Evolutionary conservation across 2,888 invertebrate species (phyloP).

Genomic region (Melipona bicolor): DNA sequence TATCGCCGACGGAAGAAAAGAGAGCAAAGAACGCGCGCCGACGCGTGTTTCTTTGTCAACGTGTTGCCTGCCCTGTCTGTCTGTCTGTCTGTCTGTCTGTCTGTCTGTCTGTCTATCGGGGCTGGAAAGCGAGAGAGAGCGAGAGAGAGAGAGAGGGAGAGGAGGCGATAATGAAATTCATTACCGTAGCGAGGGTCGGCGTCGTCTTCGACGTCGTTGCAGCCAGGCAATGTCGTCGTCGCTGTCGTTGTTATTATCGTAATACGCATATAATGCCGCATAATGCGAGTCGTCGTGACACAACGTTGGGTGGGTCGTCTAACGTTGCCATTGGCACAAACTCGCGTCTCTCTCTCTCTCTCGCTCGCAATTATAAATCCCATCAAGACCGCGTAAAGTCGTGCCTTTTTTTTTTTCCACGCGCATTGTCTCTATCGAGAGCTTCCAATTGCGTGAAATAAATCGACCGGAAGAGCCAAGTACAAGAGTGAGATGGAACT

Average conservation of each 20-base stretch:
- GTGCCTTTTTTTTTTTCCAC: too few relatives aligned
- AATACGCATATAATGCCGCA: constrained; percentile 70
- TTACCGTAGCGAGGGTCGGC: constrained; percentile 68
- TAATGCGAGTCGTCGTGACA: constrained; percentile 69
- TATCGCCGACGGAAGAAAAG: neutral
- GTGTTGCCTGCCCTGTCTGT: neutral
- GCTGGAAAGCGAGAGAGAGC: neutral
- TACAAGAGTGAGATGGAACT: neutral
- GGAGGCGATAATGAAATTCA: constrained; percentile 76
- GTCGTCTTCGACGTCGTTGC: constrained; percentile 36
- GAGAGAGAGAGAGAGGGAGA: constrained; percentile 18
- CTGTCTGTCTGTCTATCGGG: neutral
- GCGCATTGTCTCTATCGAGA: too few relatives aligned
- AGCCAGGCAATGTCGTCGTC: constrained; percentile 44
- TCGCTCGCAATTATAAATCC: constrained; percentile 67
- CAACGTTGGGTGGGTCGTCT: constrained; percentile 63
- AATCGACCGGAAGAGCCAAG: too few relatives aligned
- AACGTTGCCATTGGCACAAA: constrained; percentile 66
- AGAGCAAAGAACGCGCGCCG: neutral
- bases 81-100: too few relatives aligned
- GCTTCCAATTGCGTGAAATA: too few relatives aligned
- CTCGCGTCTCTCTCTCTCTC: constrained; percentile 46
- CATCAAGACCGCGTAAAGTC: constrained; percentile 58
- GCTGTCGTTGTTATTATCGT: constrained; percentile 73
- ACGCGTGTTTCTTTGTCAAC: neutral